Evolutionary conservation across 2,113 vertebrate species (phyloP).

Genomic region (Tachuris rubrigastra): DNA sequence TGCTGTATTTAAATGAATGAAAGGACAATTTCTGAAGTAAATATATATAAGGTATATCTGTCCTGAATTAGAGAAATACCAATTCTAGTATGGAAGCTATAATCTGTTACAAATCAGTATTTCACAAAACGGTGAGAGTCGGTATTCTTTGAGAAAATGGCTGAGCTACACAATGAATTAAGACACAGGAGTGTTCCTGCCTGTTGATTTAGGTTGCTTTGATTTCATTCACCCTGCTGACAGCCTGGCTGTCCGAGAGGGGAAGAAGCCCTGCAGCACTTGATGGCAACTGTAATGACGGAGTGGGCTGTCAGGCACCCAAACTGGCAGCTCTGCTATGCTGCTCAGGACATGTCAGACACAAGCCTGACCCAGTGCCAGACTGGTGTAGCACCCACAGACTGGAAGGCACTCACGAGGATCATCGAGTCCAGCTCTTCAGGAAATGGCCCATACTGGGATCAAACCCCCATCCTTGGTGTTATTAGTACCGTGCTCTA

Average conservation of each 20-base stretch:
- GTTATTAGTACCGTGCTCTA: not conserved
- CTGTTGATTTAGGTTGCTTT: not conserved
- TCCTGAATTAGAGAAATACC: not conserved
- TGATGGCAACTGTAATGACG: not conserved
- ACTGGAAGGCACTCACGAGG: not conserved
- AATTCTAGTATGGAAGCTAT: not conserved
- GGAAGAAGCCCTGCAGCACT: not conserved
- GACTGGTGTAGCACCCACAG: no score
- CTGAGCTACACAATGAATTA: not conserved
- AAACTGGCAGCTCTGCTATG: not conserved
- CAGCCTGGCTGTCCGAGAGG: not conserved
- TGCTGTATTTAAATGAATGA: not conserved
- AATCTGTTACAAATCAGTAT: not conserved
- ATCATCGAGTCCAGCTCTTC: not conserved
- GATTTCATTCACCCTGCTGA: not conserved
- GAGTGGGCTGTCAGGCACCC: not conserved
- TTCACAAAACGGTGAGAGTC: not conserved
- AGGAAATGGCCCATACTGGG: not conserved
- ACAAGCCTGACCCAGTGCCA: not conserved
- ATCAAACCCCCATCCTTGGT: not conserved
- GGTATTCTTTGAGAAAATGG: not conserved
- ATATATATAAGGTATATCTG: not conserved
- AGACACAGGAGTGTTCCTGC: not conserved
- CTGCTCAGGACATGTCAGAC: not conserved
- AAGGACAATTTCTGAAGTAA: not conserved